Percentiles rank a stretch among this genome's conserved stretches.
These are phyloP conservation scores for Pemphigus obesinymphae DNA, from an alignment of 1,140 invertebrate species.

Conservation along the genomic window DNA sequence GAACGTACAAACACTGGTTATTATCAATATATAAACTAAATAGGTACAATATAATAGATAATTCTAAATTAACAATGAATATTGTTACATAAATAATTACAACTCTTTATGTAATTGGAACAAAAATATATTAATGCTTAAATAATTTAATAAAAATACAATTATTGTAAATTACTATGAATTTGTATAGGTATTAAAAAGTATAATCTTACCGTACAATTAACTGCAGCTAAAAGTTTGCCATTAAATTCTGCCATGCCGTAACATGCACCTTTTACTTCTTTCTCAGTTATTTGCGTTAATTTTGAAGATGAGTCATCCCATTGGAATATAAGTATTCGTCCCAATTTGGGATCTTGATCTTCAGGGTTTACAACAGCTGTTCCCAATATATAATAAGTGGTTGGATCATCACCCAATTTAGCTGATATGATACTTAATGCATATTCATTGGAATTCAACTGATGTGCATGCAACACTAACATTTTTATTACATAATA, in stretches of 20 bases:
- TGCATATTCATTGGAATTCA: conserved; percentile 83
- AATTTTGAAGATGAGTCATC: conserved; percentile 75
- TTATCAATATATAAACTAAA: no score
- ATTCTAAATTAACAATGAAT: no score
- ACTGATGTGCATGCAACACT: conserved; percentile 88
- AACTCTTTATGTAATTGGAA: no score
- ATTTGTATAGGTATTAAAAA: not conserved
- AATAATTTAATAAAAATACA: conserved; percentile 5
- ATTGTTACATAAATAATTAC: no score
- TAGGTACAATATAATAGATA: no score
- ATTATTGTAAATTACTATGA: not conserved
- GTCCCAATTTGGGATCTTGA: conserved; percentile 81
- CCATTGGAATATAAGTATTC: conserved; percentile 90
- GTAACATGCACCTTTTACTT: conserved; percentile 93
- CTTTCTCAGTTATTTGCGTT: conserved; percentile 86
- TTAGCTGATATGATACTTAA: conserved; percentile 83
- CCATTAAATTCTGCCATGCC: conserved; percentile 89
- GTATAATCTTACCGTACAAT: conserved; percentile 74
- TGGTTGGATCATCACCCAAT: conserved; percentile 84
- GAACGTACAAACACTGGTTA: no score
- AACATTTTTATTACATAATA: conserved; percentile 44
- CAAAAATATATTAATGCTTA: no score
- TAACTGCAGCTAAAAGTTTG: conserved; percentile 91
- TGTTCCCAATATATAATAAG: conserved; percentile 93
- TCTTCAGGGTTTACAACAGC: conserved; percentile 91